These are phyloP conservation scores for Valencia hispanica DNA, from an alignment of 2,797 vertebrate species.

Conservation along the genomic window DNA sequence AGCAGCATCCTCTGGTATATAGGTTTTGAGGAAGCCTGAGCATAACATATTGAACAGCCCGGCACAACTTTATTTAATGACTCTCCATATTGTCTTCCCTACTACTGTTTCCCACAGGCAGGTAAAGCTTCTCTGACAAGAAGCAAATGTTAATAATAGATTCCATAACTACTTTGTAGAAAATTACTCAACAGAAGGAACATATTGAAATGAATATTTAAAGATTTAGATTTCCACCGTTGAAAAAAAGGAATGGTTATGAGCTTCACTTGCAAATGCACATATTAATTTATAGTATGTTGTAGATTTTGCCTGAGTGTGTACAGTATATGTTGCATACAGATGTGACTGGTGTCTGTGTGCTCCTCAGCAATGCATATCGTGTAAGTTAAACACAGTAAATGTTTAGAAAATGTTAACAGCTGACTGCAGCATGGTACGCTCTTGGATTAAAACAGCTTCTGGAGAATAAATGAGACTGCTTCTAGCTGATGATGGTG, in stretches of 20 bases:
- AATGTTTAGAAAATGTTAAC: background rate
- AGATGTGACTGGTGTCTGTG: background rate
- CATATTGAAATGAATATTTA: background rate
- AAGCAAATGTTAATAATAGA: background rate
- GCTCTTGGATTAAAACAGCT: background rate
- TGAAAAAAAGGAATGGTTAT: background rate
- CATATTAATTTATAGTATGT: background rate
- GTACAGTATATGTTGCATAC: background rate
- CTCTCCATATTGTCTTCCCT: background rate
- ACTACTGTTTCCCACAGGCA: background rate
- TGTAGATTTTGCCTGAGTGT: too few relatives aligned
- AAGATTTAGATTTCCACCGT: background rate
- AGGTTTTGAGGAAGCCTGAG: slow-evolving; percentile 35
- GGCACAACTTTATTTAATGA: background rate
- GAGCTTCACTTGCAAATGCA: background rate
- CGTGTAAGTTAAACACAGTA: background rate
- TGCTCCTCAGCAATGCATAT: background rate
- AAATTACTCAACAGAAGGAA: background rate
- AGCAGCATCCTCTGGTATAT: slow-evolving; percentile 47
- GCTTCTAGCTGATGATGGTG: background rate
- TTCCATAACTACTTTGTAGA: background rate
- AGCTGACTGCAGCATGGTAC: background rate
- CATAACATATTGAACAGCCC: slow-evolving; percentile 12
- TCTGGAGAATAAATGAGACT: background rate
- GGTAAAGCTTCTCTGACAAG: background rate